A percentile compares a stretch with the other conserved stretches of the same genome.
Evolutionary conservation across 2,113 vertebrate species (phyloP).

Genomic region (Stomatorhinus ivindoensis): DNA sequence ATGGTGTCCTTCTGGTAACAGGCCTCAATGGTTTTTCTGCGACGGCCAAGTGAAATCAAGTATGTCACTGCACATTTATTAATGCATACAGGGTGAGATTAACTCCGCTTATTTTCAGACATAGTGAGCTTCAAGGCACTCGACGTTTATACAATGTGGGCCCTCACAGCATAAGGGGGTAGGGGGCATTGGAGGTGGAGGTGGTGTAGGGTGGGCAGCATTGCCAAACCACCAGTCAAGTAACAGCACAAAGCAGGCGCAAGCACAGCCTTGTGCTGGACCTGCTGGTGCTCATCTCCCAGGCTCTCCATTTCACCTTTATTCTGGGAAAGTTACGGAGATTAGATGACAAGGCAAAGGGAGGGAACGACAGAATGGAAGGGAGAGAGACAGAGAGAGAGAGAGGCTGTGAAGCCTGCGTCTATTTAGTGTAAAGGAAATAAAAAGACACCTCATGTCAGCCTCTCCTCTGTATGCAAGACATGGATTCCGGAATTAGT

Average conservation of each 20-base stretch:
- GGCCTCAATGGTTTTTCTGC: background rate
- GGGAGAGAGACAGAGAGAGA: background rate
- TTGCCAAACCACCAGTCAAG: background rate
- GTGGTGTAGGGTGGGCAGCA: background rate
- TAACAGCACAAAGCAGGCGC: background rate
- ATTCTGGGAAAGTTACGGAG: background rate
- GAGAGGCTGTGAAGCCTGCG: background rate
- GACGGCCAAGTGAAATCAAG: background rate
- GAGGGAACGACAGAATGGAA: background rate
- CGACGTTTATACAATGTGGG: background rate
- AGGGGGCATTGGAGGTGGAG: background rate
- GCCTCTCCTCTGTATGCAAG: background rate
- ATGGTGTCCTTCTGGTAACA: background rate
- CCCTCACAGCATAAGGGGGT: background rate
- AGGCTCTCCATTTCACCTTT: background rate
- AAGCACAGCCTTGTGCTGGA: background rate
- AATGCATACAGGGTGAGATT: background rate
- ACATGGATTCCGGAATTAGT: conserved; percentile 3
- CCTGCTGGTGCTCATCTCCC: background rate
- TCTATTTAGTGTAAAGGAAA: background rate
- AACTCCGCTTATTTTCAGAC: background rate
- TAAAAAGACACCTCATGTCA: conserved; percentile 7
- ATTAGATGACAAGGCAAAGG: background rate
- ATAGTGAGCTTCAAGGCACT: background rate
- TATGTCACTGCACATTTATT: background rate